phyloP scores from a whole-genome alignment of 92 coral and sea anemone genomes.

The Bergia puertoricense region DNA sequence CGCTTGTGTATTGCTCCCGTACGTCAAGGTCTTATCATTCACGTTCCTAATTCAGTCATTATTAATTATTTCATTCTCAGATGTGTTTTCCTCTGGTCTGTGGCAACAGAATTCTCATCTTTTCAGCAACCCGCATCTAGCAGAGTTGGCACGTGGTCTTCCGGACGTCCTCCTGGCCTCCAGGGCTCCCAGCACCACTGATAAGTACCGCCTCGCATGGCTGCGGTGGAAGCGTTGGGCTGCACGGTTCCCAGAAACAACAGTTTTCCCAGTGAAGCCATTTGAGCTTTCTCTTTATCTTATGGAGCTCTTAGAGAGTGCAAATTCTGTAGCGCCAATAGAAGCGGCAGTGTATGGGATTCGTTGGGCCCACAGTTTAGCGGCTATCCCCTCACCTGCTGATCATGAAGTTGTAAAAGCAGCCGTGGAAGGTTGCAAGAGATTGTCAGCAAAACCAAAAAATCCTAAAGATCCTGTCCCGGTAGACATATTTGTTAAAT shows the following conservation, averaged over 20 bases:
- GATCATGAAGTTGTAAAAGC: conserved; percentile 27
- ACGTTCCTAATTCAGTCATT: not conserved
- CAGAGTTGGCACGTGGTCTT: conserved; percentile 1
- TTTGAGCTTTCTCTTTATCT: conserved; percentile 6
- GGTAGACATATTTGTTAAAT: conserved; percentile 21
- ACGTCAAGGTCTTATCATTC: not conserved
- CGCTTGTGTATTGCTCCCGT: conserved; percentile 12
- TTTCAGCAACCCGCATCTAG: not conserved
- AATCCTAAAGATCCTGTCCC: conserved; percentile 31
- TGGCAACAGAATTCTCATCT: conserved; percentile 24
- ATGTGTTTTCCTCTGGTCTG: not conserved
- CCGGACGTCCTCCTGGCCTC: conserved; percentile 14
- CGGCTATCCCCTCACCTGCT: conserved; percentile 22
- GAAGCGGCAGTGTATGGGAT: conserved; percentile 28
- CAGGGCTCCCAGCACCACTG: conserved; percentile 14
- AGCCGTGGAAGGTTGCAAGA: conserved; percentile 17
- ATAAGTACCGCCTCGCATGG: conserved; percentile 25
- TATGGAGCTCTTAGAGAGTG: conserved; percentile 6
- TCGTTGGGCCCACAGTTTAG: conserved; percentile 40
- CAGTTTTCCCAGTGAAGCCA: conserved; percentile 17
- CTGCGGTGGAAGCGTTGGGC: conserved; percentile 26
- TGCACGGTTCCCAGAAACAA: not conserved
- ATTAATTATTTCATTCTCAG: conserved; percentile 3
- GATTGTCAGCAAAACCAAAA: conserved; percentile 7
- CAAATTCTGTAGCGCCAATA: conserved; percentile 17